These are phyloP conservation scores for Mythimna impura DNA, from an alignment of 2,888 invertebrate genomes.

Conservation along the genomic window DNA sequence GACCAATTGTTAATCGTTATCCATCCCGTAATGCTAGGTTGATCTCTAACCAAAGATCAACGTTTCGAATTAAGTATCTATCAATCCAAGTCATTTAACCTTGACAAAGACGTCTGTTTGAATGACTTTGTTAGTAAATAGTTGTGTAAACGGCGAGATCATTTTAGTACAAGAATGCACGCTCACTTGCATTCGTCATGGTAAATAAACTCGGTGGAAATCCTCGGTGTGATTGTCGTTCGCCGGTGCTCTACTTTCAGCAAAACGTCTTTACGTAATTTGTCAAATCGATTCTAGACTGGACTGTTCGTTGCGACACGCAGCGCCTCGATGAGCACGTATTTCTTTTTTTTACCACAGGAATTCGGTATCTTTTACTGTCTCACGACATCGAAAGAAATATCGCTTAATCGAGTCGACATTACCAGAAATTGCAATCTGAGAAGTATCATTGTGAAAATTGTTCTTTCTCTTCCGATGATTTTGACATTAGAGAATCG, in stretches of 20 bases:
- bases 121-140: conserved; percentile 65
- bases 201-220: conserved; percentile 70
- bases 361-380: conserved; percentile 33
- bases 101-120: conserved; percentile 59
- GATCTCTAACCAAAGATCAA: conserved; percentile 14
- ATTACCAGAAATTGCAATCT: conserved; percentile 39
- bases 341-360: conserved; percentile 46
- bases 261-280: conserved; percentile 75
- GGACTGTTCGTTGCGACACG: conserved; percentile 58
- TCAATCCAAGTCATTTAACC: conserved; percentile 47
- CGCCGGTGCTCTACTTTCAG: conserved; percentile 73
- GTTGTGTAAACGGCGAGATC: conserved; percentile 58
- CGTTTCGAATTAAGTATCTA: conserved; percentile 1
- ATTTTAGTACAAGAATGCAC: conserved; percentile 64
- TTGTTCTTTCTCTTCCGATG: conserved; percentile 33
- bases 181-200: conserved; percentile 72
- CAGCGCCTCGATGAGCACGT: conserved; percentile 51
- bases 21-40: too few relatives aligned
- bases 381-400: conserved; percentile 24
- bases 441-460: conserved; percentile 35
- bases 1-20: conserved; percentile 6
- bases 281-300: conserved; percentile 72
- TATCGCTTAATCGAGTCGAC: conserved; percentile 34
- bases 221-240: conserved; percentile 69
- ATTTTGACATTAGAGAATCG: conserved; percentile 27